phyloP scores from a whole-genome alignment of 2,113 vertebrate species.

The Amphilophus citrinellus region DNA sequence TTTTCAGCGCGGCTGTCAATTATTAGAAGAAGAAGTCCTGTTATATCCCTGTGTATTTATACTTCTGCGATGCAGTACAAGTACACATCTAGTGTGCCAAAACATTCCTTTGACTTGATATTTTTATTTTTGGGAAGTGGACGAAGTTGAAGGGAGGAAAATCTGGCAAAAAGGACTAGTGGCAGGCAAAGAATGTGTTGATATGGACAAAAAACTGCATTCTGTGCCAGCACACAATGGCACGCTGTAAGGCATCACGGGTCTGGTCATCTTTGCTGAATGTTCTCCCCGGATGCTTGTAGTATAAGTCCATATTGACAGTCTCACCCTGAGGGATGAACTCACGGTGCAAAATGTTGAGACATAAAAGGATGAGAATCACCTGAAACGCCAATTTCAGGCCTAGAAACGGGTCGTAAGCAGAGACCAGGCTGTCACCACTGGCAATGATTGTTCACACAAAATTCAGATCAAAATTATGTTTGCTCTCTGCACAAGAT shows the following conservation, averaged over 20 bases:
- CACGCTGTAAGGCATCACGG: background rate
- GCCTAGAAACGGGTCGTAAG: background rate
- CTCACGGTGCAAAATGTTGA: background rate
- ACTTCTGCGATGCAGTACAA: background rate
- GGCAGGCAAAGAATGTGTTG: background rate
- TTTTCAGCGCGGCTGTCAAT: background rate
- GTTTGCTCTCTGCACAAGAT: background rate
- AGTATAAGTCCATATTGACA: background rate
- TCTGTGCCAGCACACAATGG: background rate
- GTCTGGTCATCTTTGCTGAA: background rate
- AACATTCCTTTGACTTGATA: background rate
- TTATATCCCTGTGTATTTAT: background rate
- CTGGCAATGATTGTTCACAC: background rate
- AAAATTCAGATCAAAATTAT: background rate
- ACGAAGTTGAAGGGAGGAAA: background rate
- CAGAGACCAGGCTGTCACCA: background rate
- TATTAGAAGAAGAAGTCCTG: background rate
- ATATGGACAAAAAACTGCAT: background rate
- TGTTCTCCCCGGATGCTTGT: background rate
- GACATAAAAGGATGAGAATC: background rate
- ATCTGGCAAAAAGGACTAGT: background rate
- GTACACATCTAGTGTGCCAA: background rate
- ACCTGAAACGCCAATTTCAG: background rate
- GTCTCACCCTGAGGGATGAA: background rate
- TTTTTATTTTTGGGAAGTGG: background rate